Evolutionary conservation across 2,113 vertebrate species (phyloP).

Genomic region (Thermophis baileyi): DNA sequence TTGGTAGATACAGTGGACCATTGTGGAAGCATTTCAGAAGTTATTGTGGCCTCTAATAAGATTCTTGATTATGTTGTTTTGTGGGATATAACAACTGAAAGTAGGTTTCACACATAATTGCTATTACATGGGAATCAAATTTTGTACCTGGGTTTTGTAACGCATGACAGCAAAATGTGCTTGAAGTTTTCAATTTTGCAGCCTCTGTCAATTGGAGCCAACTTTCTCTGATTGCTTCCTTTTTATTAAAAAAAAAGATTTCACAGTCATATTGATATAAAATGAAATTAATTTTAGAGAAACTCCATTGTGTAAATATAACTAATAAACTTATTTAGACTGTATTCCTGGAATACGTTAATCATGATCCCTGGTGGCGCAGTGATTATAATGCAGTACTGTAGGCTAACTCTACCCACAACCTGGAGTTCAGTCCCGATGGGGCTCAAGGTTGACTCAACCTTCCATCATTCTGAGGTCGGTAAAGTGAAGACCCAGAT

Average conservation of each 20-base stretch:
- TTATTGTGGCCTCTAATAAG: not conserved
- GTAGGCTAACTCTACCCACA: too few species aligned
- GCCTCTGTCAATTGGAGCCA: not conserved
- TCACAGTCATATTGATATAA: not conserved
- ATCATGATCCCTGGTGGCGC: too few species aligned
- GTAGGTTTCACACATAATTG: not conserved
- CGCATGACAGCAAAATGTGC: not conserved
- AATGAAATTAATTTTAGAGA: not conserved
- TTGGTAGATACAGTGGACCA: not conserved
- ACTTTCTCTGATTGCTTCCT: not conserved
- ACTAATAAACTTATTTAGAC: not conserved
- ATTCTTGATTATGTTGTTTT: not conserved
- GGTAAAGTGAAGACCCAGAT: not conserved
- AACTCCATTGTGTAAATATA: not conserved
- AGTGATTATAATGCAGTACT: too few species aligned
- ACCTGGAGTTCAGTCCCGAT: too few species aligned
- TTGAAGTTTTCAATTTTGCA: not conserved
- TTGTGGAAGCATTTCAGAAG: not conserved
- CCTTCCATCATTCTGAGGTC: not conserved
- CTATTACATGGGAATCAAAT: not conserved
- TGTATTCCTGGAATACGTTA: not conserved
- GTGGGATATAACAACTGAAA: not conserved
- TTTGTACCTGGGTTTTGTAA: not conserved
- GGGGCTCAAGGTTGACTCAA: too few species aligned
- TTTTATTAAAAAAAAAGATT: not conserved